Evolutionary conservation across 2,113 vertebrate genomes (phyloP).

Genomic region (Pluvialis apricaria): DNA sequence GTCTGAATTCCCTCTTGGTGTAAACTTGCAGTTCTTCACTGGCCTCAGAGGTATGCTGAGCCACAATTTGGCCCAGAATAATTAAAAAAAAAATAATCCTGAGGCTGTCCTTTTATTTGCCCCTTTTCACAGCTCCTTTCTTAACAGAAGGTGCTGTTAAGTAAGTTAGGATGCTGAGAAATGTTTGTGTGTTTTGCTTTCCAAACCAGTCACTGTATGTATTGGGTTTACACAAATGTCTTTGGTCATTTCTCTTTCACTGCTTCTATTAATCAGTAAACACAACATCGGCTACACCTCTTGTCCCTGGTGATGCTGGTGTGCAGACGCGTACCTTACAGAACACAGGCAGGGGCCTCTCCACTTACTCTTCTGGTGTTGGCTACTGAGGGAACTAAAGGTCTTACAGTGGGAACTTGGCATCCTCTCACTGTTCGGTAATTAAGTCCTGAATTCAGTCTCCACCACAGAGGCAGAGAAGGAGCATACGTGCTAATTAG

Average conservation of each 20-base stretch:
- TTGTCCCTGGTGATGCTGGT: background rate
- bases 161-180: slow-evolving; percentile 7
- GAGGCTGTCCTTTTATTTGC: background rate
- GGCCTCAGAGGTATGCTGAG: background rate
- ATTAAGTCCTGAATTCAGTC: background rate
- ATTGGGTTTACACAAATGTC: background rate
- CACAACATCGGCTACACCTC: background rate
- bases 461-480: background rate
- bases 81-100: background rate
- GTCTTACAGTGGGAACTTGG: background rate
- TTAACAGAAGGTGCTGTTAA: background rate
- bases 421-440: background rate
- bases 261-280: background rate
- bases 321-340: background rate
- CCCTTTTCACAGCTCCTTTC: background rate
- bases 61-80: background rate
- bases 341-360: background rate
- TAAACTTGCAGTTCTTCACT: background rate
- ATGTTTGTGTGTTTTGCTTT: background rate
- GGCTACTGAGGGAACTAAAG: background rate
- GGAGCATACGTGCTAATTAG: background rate
- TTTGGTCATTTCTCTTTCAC: background rate
- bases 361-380: background rate
- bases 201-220: slow-evolving; percentile 28
- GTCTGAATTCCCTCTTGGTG: background rate